Base-by-base conservation (phyloP, 2,888 invertebrate species). In the Nomada hirtipes region DNA sequence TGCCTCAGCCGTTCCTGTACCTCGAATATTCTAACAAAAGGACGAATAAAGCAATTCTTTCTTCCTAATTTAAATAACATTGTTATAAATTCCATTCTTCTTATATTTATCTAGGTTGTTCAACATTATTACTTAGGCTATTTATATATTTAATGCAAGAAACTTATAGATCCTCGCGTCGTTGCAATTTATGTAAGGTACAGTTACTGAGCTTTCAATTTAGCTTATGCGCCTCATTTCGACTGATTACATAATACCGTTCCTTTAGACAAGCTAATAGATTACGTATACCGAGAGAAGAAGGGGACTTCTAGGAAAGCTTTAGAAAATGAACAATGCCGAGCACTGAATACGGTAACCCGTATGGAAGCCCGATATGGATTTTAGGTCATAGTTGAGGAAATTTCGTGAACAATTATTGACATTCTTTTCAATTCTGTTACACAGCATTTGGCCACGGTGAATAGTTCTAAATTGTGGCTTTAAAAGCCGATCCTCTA, bases 391-490 rank as follows among this genome's bases (percentile, higher is more conserved):
- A 55, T 70, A 69, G 60, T 61, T 55, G 47, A 29, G 26, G 67
- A 61, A 81, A 80, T 82, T 81, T 71, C 47, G 26, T 23, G 65
- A 50, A 52, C 61, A 80, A 80, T 75, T 82, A 75, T 82, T 77
- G 80, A 79, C 69, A 74, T 50, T 71, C 75, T 70, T 82, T 70
- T 67, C 53, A 29, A 50, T 52, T 63, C 52, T 26, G 20, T 61
- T 61, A 60, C 65, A 61, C 53, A 26, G 50, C 36, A 42, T 20
- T 53, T 67, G 26, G 15, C 20, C 36, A 10, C 53, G 3, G 4
- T 50, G 65, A 50, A 53, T 64, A 23, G 63, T 11, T 13, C 29
- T 2, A 13, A 10, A 36, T 63, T 50, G 20, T 44, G 2, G 4
- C 26, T 23, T 63, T 11, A 26, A 15, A 26, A 47, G 47, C 44